A percentile compares a stretch with the other conserved stretches of the same genome.
Conservation (phyloP, 2,113 vertebrate species). For the Prolemur simus region DNA sequence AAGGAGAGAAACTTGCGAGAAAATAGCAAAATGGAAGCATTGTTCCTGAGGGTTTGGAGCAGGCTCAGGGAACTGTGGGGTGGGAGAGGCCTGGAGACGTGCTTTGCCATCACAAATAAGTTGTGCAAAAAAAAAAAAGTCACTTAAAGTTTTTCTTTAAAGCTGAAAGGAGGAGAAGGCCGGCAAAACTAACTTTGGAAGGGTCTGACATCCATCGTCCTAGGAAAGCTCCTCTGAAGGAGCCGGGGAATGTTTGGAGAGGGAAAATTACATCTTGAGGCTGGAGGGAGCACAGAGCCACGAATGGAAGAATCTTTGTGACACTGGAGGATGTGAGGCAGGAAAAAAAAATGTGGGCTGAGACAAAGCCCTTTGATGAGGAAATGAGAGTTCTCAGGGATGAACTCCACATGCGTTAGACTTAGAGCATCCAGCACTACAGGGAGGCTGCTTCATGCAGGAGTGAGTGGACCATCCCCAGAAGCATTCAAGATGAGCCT, state of each 20-base stretch:
- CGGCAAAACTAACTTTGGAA: neutral
- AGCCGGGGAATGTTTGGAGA: neutral
- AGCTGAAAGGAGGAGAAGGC: neutral
- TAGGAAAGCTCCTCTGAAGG: neutral
- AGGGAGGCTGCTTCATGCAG: accelerated
- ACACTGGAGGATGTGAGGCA: neutral
- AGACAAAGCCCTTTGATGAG: neutral
- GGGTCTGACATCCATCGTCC: neutral
- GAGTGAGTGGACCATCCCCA: neutral
- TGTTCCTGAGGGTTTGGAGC: slow-evolving; percentile 77
- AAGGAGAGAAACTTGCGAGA: slow-evolving; percentile 78
- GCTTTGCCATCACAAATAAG: slow-evolving; percentile 65
- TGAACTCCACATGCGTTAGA: neutral
- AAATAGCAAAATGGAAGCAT: slow-evolving; percentile 81
- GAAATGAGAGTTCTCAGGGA: neutral
- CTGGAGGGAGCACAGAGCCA: neutral
- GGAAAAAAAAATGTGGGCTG: neutral
- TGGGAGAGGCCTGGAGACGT: neutral
- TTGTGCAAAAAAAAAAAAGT: neutral
- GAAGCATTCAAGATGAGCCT: neutral
- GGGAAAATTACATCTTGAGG: neutral
- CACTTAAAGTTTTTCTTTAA: neutral
- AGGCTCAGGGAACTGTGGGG: slow-evolving; percentile 34
- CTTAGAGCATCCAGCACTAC: neutral
- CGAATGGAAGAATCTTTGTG: neutral